A percentile compares a stretch with the other conserved stretches of the same genome.
phyloP scores from a whole-genome alignment of 2,888 invertebrate species.

The Nephrotoma guestfalica region DNA sequence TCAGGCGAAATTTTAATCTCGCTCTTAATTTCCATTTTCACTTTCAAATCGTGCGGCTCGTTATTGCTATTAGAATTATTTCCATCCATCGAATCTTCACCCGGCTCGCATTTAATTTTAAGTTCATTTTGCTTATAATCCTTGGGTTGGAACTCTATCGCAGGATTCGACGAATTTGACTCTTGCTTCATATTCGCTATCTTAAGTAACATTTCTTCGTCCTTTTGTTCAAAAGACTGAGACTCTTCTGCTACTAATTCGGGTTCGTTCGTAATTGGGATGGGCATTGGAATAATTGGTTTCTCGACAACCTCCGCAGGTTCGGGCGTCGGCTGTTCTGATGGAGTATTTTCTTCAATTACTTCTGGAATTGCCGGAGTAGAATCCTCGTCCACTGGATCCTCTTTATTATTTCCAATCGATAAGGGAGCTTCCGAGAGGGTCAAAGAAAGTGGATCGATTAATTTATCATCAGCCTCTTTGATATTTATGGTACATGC shows the following conservation, averaged over 20 bases:
- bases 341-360: conserved; percentile 5
- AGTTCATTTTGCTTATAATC: conserved; percentile 46
- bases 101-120: conserved; percentile 37
- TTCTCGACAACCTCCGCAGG: conserved; percentile 8
- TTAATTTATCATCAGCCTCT: conserved; percentile 30
- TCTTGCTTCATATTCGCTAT: conserved; percentile 32
- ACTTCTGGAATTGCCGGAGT: not conserved
- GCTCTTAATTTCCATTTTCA: conserved; percentile 49
- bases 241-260: not conserved
- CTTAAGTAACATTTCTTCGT: conserved; percentile 31
- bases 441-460: conserved; percentile 29
- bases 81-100: conserved; percentile 32
- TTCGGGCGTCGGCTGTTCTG: not conserved
- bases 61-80: conserved; percentile 35
- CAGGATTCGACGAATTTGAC: conserved; percentile 18
- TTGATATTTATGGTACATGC: conserved; percentile 32
- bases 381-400: not conserved
- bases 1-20: conserved; percentile 19
- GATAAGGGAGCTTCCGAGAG: conserved; percentile 28
- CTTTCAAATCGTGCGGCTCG: conserved; percentile 58
- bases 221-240: conserved; percentile 18
- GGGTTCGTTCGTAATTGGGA: not conserved
- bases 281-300: conserved; percentile 8
- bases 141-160: conserved; percentile 21
- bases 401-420: not conserved